A percentile compares a stretch with the other conserved stretches of the same genome.
Evolutionary conservation across 2,797 vertebrate genomes (phyloP).

Genomic region (Rhodeus uyekii): DNA sequence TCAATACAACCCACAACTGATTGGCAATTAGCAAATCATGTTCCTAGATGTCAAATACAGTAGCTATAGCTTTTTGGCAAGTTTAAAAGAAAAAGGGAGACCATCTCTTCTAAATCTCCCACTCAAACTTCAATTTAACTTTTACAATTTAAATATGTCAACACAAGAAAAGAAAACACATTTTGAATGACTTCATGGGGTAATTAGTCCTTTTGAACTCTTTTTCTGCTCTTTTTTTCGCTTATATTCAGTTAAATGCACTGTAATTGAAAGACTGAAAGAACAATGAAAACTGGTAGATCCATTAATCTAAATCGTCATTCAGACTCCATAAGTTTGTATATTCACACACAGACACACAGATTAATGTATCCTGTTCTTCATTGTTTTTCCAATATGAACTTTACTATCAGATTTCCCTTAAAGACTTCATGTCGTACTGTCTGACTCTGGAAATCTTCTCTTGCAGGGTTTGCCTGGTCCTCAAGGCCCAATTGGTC

Average conservation of each 20-base stretch:
- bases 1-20: neutral
- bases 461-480: constrained; percentile 90
- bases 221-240: neutral
- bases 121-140: neutral
- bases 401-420: constrained; percentile 28
- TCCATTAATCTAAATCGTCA: neutral
- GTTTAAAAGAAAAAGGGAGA: neutral
- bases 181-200: neutral
- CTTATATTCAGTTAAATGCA: neutral
- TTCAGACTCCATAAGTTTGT: neutral
- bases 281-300: neutral
- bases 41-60: neutral
- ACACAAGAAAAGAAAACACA: neutral
- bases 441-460: constrained; percentile 57
- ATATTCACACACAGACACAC: neutral
- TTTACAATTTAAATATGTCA: neutral
- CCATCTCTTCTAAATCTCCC: neutral
- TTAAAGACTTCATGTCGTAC: constrained; percentile 1
- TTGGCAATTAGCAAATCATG: neutral
- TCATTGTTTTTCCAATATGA: constrained; percentile 35
- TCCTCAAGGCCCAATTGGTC: constrained; percentile 96
- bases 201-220: neutral
- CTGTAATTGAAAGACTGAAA: neutral
- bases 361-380: neutral
- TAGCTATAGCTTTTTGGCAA: neutral